Conservation (phyloP, 2,797 vertebrate species). For the Anas capensis region DNA sequence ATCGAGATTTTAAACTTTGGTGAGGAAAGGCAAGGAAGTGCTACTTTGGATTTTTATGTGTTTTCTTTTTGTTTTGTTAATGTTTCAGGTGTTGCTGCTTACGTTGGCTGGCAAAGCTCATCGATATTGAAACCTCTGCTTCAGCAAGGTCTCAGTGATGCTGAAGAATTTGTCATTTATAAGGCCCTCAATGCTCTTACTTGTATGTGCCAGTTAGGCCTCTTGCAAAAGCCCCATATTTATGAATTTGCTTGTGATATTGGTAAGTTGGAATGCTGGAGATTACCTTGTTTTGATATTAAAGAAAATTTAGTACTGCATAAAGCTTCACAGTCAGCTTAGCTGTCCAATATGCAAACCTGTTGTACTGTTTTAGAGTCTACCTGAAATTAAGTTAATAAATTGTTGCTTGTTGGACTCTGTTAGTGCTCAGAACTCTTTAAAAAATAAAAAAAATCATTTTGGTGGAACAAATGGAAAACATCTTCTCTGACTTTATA, state of each 20-base stretch:
- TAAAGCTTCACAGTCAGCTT: background rate
- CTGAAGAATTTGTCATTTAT: constrained; percentile 98
- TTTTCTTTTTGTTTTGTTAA: background rate
- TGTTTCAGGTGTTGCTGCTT: constrained; percentile 92
- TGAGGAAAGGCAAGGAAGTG: background rate
- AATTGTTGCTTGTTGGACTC: background rate
- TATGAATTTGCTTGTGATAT: constrained; percentile 97
- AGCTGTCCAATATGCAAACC: background rate
- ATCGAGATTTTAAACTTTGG: background rate
- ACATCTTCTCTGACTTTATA: background rate
- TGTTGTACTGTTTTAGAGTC: background rate
- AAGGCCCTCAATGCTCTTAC: constrained; percentile 96
- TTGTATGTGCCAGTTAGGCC: constrained; percentile 96
- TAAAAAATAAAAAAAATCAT: background rate
- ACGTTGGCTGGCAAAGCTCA: constrained; percentile 98
- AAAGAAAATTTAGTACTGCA: background rate
- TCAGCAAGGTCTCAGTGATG: constrained; percentile 96
- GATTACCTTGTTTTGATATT: background rate
- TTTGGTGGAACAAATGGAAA: background rate
- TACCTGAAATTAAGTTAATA: background rate
- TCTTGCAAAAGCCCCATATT: constrained; percentile 96
- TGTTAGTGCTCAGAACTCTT: background rate
- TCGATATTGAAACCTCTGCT: constrained; percentile 96
- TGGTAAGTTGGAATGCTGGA: constrained; percentile 80
- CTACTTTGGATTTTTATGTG: background rate